phyloP scores from a whole-genome alignment of 2,113 vertebrate genomes.

The Condylura cristata region DNA sequence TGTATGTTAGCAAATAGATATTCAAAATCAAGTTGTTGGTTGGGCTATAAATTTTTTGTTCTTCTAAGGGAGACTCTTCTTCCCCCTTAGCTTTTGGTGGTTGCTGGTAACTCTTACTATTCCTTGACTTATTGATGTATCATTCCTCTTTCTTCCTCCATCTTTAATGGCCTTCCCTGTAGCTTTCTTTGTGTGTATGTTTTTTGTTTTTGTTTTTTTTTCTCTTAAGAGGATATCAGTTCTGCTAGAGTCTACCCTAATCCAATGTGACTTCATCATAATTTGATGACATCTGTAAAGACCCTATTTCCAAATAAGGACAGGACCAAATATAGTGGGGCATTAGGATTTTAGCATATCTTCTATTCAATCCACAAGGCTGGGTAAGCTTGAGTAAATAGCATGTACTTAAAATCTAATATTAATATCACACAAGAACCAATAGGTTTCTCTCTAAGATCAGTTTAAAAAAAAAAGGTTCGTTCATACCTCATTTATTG shows the following conservation, averaged over 20 bases:
- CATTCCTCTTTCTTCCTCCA: neutral
- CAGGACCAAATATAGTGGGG: neutral
- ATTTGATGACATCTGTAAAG: too few species aligned
- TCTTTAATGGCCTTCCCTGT: neutral
- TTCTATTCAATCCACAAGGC: neutral
- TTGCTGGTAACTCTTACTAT: neutral
- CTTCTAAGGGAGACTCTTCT: neutral
- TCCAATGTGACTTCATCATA: neutral
- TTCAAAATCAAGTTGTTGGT: neutral
- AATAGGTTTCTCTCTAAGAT: neutral
- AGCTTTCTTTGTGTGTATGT: neutral
- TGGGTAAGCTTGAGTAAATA: neutral
- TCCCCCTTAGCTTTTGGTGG: neutral
- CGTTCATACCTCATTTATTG: neutral
- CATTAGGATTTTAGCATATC: neutral
- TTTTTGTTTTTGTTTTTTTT: too few species aligned
- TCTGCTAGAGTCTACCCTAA: neutral
- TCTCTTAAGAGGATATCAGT: neutral
- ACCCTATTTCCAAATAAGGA: neutral
- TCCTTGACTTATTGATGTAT: neutral
- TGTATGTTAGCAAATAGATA: neutral
- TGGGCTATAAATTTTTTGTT: neutral
- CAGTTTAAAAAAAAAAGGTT: neutral
- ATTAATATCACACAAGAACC: neutral
- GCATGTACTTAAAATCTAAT: neutral